Base-by-base conservation (phyloP, 2,888 invertebrate species). In the Protophormia terraenovae region DNA sequence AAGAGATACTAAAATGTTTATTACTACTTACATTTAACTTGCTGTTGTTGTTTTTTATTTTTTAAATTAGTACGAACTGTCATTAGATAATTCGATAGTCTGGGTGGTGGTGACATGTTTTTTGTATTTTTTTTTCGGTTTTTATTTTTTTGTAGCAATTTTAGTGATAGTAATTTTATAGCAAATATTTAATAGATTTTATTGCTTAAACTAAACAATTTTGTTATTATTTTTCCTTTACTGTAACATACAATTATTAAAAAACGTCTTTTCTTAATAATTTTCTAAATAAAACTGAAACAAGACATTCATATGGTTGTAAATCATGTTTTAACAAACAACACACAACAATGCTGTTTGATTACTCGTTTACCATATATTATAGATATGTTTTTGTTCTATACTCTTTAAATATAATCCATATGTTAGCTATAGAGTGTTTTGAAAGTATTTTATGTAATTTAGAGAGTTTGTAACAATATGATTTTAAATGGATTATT, bases 1-100 rank as follows among this genome's bases (percentile, higher is more conserved):
- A n/a, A n/a, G n/a, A n/a, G n/a, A n/a, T n/a, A n/a, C n/a, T n/a
- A n/a, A n/a, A n/a, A n/a, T 32, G 22, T 45, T 22, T 10, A 24
- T 22, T 32, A 32, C 24, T 29, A 78, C 86, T 84, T 84, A 82
- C 81, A 71, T 14, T 38, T 67, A 1, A 2, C 10, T 41, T 75
- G 60, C 41, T 24, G 35, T 41, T 71, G 66, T 67, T 69, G 27
- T 35, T 58, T 66, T 32, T 47, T 78, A 16, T 77, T 75, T 7
- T 55, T 47, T 32, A 60, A 55, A 77, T 87, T 83, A 19, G 87
- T 84, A 84, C 91, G 90, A 78, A 91, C 91, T 55, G 87, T 88
- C 90, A 91, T 90, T 85, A 91, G 88, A 88, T 90, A 90, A 84
- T 90, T 90, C 7, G 87, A 82, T 73, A 91, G 83, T 73, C 88